Evolutionary conservation across 1,140 invertebrate species (phyloP), one percentile per base, ranked within the genome.

Genomic region (Saccostrea echinata): DNA sequence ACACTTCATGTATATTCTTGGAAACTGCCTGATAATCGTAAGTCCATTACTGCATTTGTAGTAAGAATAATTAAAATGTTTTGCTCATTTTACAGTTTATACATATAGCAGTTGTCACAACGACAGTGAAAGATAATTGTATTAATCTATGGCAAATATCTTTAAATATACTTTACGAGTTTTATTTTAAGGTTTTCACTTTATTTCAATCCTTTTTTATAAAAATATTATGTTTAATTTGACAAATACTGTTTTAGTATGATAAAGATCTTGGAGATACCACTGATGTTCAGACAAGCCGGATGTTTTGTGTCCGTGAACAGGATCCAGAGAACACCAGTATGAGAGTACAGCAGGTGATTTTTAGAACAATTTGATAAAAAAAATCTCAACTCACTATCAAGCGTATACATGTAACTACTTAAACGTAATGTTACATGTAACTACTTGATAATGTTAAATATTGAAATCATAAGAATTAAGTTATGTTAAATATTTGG

Each of bases 11-110:
- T 85, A 90, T 18, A 57, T 90, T 61, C 86, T 92, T 43, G 86
- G 90, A 82, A 90, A 92, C 80, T 91, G 91, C 83, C 91, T 92
- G 76, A 86, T 92, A 30, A 89, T 92, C 80, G 92, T 92, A 89
- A 90, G 91, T 90, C 11, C 57, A 53, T 27, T n/a, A 27, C 27
- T 24, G 21, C 30, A 24, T 76, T 11, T 9, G 8, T 18, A 21
- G 2, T 33, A 30, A 43, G 11, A 33, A 55, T 53, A 55, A 12
- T 1, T 52, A 52, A 4, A 30, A 51, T 43, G n/a, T 68, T 82
- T 3, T 83, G 21, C 51, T 18, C 21, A 61, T 61, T 61, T 61
- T 61, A n/a, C n/a, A n/a, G n/a, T n/a, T n/a, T n/a, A 18, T 61
- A n/a, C 55, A 61, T 18, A 21, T 61, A 61, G 55, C 6, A 61